Base-by-base conservation (phyloP, 1,140 invertebrate species). In the Nasonia giraulti region DNA sequence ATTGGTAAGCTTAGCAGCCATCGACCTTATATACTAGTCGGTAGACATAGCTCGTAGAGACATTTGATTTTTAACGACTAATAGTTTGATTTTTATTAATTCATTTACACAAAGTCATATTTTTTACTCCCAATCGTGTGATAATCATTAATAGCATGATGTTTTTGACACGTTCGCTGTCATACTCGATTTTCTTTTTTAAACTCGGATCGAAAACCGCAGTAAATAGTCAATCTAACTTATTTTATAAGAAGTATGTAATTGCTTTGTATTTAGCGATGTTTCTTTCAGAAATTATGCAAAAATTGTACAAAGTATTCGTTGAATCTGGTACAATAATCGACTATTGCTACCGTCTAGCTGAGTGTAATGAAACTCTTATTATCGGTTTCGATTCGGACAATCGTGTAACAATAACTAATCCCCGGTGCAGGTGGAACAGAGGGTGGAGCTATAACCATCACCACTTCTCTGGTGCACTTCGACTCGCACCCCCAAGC, bases 341-440 rank as follows among this genome's bases (percentile, higher is more conserved):
- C 0, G 27, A 33, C 23, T 71, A 71, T 27, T 71, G 68, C 27
- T 68, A 68, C 4, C 4, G 68, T 71, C 23, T 71, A 71, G 14
- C 31, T 71, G 1, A 71, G 23, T 71, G 68, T 27, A 31, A 71
- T 33, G 12, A 71, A 71, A 71, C 2, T 71, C 68, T 83, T 82
- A 66, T 82, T 83, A 79, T 79, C 31, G 82, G 31, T 84, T 89
- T 84, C 55, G 87, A 90, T 89, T 90, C 88, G 87, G 88, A 90
- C 79, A 62, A 62, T 90, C 68, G n/a, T 69, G 74, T 92, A 92
- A 93, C 90, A 90, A 89, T 92, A 89, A 93, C 92, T 93, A 93
- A 93, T 93, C 88, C 89, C 87, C 87, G 91, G 91, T 91, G 90
- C 91, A 93, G 92, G 91, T 92, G 91, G 89, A 91, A 92, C 88